phyloP scores from a whole-genome alignment of 2,888 invertebrate genomes.

The Elegia similella region DNA sequence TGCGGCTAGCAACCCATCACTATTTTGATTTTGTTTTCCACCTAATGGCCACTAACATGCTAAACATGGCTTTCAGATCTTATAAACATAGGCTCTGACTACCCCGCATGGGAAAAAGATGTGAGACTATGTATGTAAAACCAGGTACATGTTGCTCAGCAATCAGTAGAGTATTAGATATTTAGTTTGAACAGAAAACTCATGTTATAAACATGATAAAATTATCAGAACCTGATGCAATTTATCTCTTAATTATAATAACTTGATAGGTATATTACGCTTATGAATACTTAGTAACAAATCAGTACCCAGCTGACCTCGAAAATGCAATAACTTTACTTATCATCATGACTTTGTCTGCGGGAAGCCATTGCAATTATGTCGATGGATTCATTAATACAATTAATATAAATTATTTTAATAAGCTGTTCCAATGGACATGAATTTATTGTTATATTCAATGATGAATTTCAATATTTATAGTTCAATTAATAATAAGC shows the following conservation, averaged over 20 bases:
- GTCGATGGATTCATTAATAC: conserved; percentile 7
- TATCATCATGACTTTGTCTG: conserved; percentile 3
- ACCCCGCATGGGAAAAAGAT: too few relatives aligned
- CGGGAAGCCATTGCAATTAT: neutral
- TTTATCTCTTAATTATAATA: neutral
- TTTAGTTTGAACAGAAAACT: too few relatives aligned
- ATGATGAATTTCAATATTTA: neutral
- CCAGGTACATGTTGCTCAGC: too few relatives aligned
- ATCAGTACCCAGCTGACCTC: neutral
- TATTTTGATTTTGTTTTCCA: too few relatives aligned
- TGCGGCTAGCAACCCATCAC: too few relatives aligned
- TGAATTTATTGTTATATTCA: neutral
- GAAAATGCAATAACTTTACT: neutral
- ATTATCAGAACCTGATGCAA: neutral
- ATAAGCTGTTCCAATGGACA: neutral
- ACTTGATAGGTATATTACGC: neutral
- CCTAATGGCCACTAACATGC: too few relatives aligned
- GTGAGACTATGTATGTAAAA: too few relatives aligned
- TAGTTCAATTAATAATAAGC: neutral
- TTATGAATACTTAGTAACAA: neutral
- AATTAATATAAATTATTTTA: conserved; percentile 13
- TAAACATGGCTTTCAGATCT: too few relatives aligned
- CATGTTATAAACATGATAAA: too few relatives aligned
- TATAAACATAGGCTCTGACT: too few relatives aligned
- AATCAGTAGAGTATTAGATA: too few relatives aligned